Conservation (phyloP, 2,113 vertebrate species). For the Motacilla alba region DNA sequence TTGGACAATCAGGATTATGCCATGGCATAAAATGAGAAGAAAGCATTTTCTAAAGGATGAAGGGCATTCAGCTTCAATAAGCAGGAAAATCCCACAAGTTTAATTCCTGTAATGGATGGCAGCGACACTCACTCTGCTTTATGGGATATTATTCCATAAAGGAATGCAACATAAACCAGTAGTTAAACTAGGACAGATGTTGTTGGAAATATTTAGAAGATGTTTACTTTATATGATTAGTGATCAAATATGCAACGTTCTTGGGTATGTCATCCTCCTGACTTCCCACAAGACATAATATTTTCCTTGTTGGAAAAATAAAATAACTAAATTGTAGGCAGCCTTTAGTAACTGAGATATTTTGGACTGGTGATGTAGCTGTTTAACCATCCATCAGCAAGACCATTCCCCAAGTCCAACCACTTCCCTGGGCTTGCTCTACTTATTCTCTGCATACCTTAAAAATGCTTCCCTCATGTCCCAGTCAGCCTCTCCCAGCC, state of each 20-base stretch:
- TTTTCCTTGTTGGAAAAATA: constrained; percentile 53
- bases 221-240: constrained; percentile 45
- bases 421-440: neutral
- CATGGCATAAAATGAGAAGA: constrained; percentile 1
- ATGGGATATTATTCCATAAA: constrained; percentile 39
- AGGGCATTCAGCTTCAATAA: neutral
- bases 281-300: constrained; percentile 60
- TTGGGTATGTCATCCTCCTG: constrained; percentile 23
- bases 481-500: neutral
- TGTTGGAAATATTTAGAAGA: constrained; percentile 62
- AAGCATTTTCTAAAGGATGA: neutral
- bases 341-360: neutral
- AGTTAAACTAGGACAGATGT: constrained; percentile 67
- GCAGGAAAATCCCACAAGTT: constrained; percentile 2
- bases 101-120: constrained; percentile 16
- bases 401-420: neutral
- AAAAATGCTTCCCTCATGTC: neutral
- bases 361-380: neutral
- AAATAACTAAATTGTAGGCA: constrained; percentile 22
- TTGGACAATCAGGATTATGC: neutral
- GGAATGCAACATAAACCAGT: constrained; percentile 58
- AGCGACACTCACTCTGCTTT: constrained; percentile 4
- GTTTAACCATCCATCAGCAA: neutral
- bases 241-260: constrained; percentile 49
- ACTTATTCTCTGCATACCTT: neutral